phyloP scores from a whole-genome alignment of 2,113 vertebrate genomes.

The Equus quagga region DNA sequence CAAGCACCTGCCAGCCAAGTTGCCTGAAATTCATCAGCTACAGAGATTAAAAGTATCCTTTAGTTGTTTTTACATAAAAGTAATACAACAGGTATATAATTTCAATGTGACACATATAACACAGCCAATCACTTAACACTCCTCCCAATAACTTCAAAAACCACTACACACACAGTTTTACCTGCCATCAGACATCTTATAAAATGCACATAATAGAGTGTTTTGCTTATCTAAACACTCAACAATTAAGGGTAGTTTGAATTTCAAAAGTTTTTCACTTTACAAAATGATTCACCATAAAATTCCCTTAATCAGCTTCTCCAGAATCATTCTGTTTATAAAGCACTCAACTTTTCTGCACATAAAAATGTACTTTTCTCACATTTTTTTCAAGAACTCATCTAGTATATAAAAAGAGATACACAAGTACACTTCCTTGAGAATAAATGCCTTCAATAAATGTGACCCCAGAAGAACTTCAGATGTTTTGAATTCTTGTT shows the following conservation, averaged over 20 bases:
- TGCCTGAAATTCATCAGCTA: slow-evolving; percentile 50
- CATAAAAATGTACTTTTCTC: slow-evolving; percentile 59
- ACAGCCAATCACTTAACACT: slow-evolving; percentile 28
- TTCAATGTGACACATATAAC: not conserved
- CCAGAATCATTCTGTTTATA: slow-evolving; percentile 35
- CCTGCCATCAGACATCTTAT: not conserved
- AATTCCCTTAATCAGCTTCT: slow-evolving; percentile 38
- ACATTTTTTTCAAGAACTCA: slow-evolving; percentile 39
- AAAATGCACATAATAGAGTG: not conserved
- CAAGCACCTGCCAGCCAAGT: slow-evolving; percentile 36
- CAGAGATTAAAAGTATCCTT: slow-evolving; percentile 53
- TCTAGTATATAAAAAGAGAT: slow-evolving; percentile 51
- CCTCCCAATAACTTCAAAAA: slow-evolving; percentile 33
- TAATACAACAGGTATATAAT: not conserved
- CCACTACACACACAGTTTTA: not conserved
- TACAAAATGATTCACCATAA: slow-evolving; percentile 34
- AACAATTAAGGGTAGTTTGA: slow-evolving; percentile 19
- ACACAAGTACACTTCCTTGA: slow-evolving; percentile 35
- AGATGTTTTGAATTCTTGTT: slow-evolving; percentile 71
- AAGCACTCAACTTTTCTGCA: slow-evolving; percentile 57
- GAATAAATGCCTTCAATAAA: slow-evolving; percentile 63
- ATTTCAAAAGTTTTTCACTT: slow-evolving; percentile 50
- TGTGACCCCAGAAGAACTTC: slow-evolving; percentile 61
- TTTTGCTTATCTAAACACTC: slow-evolving; percentile 42
- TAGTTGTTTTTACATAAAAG: slow-evolving; percentile 34